These are phyloP conservation scores for Tenthredo notha DNA, from an alignment of 2,888 invertebrate species.

Conservation along the genomic window DNA sequence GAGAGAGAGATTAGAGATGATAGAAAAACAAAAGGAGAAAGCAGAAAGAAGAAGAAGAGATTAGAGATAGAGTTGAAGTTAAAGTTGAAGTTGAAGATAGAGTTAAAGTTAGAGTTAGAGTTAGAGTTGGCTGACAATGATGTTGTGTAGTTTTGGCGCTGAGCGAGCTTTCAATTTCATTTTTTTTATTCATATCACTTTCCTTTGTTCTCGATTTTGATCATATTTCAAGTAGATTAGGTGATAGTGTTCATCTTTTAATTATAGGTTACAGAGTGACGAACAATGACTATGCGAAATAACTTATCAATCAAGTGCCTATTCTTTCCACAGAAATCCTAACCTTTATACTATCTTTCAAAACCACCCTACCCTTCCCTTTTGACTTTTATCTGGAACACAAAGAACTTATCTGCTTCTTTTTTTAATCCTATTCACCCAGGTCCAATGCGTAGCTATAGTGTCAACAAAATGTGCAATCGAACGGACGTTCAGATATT, in stretches of 20 bases:
- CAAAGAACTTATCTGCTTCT: neutral
- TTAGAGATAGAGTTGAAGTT: neutral
- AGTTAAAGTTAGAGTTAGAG: too few relatives aligned
- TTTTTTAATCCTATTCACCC: neutral
- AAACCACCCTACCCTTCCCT: neutral
- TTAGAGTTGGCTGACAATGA: neutral
- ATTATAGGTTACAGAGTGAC: conserved; percentile 11
- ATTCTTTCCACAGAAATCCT: neutral
- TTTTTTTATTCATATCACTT: neutral
- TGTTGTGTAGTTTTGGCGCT: neutral
- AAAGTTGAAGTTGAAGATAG: neutral
- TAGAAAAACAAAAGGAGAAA: too few relatives aligned
- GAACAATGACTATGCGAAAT: conserved; percentile 34
- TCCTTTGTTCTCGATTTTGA: neutral
- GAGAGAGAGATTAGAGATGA: too few relatives aligned
- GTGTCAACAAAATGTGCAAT: neutral
- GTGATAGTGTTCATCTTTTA: neutral
- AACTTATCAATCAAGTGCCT: neutral
- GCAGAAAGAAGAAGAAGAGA: too few relatives aligned
- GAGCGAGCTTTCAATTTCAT: neutral
- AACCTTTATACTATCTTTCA: neutral
- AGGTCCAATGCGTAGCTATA: neutral
- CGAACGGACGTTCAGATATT: neutral
- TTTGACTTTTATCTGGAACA: neutral
- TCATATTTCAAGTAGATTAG: neutral